Conservation (phyloP, 2,113 vertebrate species). For the Pomatostomus ruficeps region DNA sequence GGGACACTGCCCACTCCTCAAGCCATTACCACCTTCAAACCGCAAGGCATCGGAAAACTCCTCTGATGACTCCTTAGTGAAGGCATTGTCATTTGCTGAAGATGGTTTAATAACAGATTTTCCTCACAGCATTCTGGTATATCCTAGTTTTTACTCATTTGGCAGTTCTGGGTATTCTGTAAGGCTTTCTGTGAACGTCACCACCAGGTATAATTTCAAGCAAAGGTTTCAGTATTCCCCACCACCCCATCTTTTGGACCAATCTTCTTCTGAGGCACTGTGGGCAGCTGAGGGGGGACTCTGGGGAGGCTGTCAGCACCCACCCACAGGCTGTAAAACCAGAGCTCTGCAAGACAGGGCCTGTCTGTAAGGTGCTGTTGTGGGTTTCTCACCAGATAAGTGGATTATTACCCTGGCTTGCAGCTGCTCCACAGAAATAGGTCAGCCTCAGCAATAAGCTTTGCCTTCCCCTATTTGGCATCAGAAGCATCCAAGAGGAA, state of each 20-base stretch:
- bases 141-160: neutral
- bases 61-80: neutral
- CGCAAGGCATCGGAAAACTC: fast-evolving
- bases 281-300: fast-evolving
- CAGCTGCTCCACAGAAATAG: slow-evolving; percentile 53
- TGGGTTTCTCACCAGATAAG: slow-evolving; percentile 30
- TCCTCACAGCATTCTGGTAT: neutral
- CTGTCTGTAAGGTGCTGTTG: neutral
- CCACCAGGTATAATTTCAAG: neutral
- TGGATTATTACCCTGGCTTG: slow-evolving; percentile 1
- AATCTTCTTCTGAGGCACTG: neutral
- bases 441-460: slow-evolving; percentile 11
- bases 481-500: slow-evolving; percentile 24
- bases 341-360: neutral
- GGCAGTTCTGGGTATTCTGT: neutral
- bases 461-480: neutral
- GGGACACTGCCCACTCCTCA: neutral
- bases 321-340: neutral
- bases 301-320: neutral
- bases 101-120: neutral
- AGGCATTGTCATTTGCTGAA: neutral
- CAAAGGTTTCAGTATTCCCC: neutral
- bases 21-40: neutral
- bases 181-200: neutral
- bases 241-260: neutral